These are phyloP conservation scores for Geopemphigus sp. DNA, from an alignment of 1,140 invertebrate genomes.

Conservation along the genomic window DNA sequence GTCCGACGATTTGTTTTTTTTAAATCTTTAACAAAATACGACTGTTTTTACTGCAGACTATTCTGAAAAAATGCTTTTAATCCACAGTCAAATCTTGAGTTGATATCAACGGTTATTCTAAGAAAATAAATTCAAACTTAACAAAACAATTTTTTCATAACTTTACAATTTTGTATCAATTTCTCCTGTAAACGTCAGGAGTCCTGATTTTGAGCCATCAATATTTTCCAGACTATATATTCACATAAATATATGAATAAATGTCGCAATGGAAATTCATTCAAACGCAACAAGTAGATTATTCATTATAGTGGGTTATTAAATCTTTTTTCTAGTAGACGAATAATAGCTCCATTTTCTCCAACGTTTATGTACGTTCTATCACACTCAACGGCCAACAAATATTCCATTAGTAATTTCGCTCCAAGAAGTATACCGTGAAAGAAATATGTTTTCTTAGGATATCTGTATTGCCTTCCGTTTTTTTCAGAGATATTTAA, in stretches of 20 bases:
- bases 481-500: too few species aligned
- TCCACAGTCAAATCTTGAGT: constrained; percentile 52
- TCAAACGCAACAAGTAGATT: constrained; percentile 54
- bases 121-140: constrained; percentile 51
- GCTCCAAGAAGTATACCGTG: too few species aligned
- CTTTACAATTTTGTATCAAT: constrained; percentile 52
- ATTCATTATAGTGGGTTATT: constrained; percentile 52
- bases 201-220: constrained; percentile 53
- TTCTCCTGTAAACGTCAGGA: constrained; percentile 52
- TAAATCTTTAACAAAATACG: constrained; percentile 51
- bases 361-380: constrained; percentile 4
- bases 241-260: constrained; percentile 53
- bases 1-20: constrained; percentile 48
- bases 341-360: constrained; percentile 50
- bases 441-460: too few species aligned
- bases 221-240: too few species aligned
- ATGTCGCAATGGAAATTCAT: constrained; percentile 54
- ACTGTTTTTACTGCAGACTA: constrained; percentile 51
- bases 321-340: constrained; percentile 46
- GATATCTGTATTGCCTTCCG: too few species aligned
- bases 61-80: constrained; percentile 54
- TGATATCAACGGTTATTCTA: constrained; percentile 6
- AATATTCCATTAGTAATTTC: too few species aligned
- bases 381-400: too few species aligned
- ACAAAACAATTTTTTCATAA: constrained; percentile 52